Percentiles rank a stretch among this genome's conserved stretches.
phyloP scores from a whole-genome alignment of 2,113 vertebrate species.

The Beaufortia kweichowensis region DNA sequence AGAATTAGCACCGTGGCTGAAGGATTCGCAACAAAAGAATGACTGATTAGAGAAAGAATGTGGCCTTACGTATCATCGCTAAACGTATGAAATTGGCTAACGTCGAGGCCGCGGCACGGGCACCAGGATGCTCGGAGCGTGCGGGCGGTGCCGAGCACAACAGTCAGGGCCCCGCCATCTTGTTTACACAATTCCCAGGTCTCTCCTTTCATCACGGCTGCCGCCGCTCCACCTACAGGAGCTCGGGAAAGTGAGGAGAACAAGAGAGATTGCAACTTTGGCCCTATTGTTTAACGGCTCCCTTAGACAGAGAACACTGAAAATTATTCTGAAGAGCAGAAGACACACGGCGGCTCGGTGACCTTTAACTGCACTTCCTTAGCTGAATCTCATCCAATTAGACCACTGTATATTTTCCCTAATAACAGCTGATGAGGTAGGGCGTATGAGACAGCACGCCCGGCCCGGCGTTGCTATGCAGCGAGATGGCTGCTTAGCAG shows the following conservation, averaged over 20 bases:
- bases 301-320: conserved; percentile 75
- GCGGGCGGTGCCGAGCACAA: conserved; percentile 61
- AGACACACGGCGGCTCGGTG: conserved; percentile 90
- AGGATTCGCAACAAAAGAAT: conserved; percentile 53
- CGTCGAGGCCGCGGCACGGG: conserved; percentile 61
- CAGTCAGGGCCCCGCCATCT: conserved; percentile 65
- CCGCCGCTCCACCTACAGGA: conserved; percentile 60
- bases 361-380: conserved; percentile 98
- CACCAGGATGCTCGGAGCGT: conserved; percentile 55
- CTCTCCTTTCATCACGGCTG: conserved; percentile 65
- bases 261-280: conserved; percentile 87
- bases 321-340: conserved; percentile 84
- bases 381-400: conserved; percentile 99
- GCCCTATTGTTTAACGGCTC: conserved; percentile 92
- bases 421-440: conserved; percentile 98
- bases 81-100: conserved; percentile 69
- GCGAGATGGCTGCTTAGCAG: conserved; percentile 94
- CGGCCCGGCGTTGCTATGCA: conserved; percentile 93
- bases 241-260: conserved; percentile 44
- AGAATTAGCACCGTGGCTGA: conserved; percentile 52
- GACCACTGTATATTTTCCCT: conserved; percentile 99
- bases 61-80: conserved; percentile 59
- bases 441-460: conserved; percentile 95
- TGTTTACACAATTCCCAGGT: conserved; percentile 74
- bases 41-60: conserved; percentile 61